Percentiles rank a stretch among this genome's conserved stretches.
Conservation (phyloP, 2,888 invertebrate species). For the Caenorhabditis sp. region DNA sequence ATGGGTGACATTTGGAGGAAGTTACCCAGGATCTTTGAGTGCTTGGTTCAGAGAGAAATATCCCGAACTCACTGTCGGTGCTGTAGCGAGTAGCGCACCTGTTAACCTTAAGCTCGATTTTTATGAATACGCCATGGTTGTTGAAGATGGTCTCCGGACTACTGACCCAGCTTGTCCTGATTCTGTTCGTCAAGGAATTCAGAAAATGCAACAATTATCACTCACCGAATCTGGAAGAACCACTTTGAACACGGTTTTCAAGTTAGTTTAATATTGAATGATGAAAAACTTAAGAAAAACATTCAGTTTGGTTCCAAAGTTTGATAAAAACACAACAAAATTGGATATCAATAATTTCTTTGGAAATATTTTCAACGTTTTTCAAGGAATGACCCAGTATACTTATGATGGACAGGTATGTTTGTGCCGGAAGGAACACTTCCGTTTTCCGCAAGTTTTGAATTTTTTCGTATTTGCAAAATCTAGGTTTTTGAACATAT, state of each 20-base stretch:
- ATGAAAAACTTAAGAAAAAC: too few species aligned
- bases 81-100: constrained; percentile 56
- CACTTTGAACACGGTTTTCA: constrained; percentile 39
- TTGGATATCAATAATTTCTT: constrained; percentile 61
- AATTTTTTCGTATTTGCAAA: too few species aligned
- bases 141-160: constrained; percentile 48
- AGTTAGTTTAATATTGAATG: constrained; percentile 25
- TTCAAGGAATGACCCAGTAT: constrained; percentile 67
- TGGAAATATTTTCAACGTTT: constrained; percentile 54
- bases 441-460: too few species aligned
- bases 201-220: constrained; percentile 40
- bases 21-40: constrained; percentile 58
- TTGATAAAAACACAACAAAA: constrained; percentile 47
- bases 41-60: constrained; percentile 61
- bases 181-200: constrained; percentile 37
- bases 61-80: constrained; percentile 54
- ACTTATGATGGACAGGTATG: constrained; percentile 62
- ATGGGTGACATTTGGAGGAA: constrained; percentile 67
- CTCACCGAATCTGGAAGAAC: constrained; percentile 46
- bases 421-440: too few species aligned
- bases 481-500: too few species aligned
- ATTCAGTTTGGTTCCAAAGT: constrained; percentile 51
- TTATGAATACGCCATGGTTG: constrained; percentile 60
- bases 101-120: constrained; percentile 55
- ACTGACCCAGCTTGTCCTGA: constrained; percentile 40